Conservation (phyloP, 1,140 invertebrate species). For the Cherax quadricarinatus region DNA sequence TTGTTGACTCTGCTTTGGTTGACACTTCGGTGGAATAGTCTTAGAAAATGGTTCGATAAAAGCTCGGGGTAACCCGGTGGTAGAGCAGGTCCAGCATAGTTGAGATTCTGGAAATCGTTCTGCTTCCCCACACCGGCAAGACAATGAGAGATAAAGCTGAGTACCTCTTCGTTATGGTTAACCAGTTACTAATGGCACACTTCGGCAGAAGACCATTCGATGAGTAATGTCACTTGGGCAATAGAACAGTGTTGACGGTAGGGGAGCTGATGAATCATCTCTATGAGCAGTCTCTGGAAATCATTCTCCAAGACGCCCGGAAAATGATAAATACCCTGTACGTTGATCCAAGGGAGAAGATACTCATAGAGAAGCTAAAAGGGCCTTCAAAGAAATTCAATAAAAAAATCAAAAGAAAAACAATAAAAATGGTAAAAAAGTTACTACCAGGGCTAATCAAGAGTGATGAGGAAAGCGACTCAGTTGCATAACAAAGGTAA, state of each 20-base stretch:
- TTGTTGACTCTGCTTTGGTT: neutral
- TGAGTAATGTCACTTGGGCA: neutral
- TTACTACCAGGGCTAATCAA: neutral
- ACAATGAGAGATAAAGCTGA: neutral
- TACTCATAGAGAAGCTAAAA: neutral
- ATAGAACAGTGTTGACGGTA: slow-evolving; percentile 7
- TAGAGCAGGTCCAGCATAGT: neutral
- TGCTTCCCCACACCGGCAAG: slow-evolving; percentile 9
- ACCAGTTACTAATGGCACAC: slow-evolving; percentile 3
- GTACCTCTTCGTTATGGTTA: neutral
- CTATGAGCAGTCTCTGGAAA: neutral
- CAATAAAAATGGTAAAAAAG: neutral
- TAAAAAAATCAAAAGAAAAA: neutral
- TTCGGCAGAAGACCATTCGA: neutral
- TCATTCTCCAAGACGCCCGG: neutral
- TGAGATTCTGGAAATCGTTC: neutral
- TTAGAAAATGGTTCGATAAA: neutral
- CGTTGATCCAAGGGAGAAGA: neutral
- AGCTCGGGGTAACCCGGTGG: neutral
- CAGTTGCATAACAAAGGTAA: too few relatives aligned
- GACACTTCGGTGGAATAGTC: too few relatives aligned
- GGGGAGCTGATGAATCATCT: neutral
- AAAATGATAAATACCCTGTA: neutral
- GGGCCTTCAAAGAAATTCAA: neutral
- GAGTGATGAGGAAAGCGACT: neutral